Base-by-base conservation (phyloP, 2,113 vertebrate genomes). In the Uria lomvia region DNA sequence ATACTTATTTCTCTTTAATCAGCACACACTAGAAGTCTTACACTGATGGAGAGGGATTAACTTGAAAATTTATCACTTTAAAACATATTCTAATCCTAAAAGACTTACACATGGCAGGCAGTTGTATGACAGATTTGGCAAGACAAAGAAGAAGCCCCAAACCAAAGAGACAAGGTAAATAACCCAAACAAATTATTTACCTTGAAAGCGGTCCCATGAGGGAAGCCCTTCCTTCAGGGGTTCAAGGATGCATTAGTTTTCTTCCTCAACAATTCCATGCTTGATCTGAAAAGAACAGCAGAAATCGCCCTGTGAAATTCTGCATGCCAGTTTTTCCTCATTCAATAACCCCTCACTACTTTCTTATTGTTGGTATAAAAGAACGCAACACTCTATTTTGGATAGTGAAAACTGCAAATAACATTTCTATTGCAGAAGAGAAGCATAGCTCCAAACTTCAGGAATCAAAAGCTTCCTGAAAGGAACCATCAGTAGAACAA, bases 141-240 rank as follows among this genome's bases (percentile, higher is more conserved):
- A 81, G 49, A 78, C 36, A 77, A 83, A 77, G 50, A 83, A 77
- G 26, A 87, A 89, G 85, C 9, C 15, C 43, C 27, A 88, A 85
- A 80, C 14, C 16, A 58, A 50, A 63, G 17, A 76, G 20, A 74
- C 32, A 78, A 65, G 4, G 38, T 42, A 87, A 95, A 90, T 26
- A 93, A 62, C 15, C 3, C 40, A 72, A 71, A 88, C 30, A 78
- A 82, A 42, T 66, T 18, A 81, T 87, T 93, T 97, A 96, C 96
- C 92, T 97, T 94, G 72, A 90, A 67, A 73, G 45, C 52, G 52
- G 78, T 96, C 91, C 94, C 91, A 95, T 90, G 66, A 43, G 78
- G 68, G 86, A 97, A 84, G 23, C 26, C 81, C 36, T 92, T 84
- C 75, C 80, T 96, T 96, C 91, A 97, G 72, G 68, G 87, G 49